These are phyloP conservation scores for Ptychodera flava DNA, from an alignment of 35 echinoderm and acorn worm genomes.

Conservation along the genomic window DNA sequence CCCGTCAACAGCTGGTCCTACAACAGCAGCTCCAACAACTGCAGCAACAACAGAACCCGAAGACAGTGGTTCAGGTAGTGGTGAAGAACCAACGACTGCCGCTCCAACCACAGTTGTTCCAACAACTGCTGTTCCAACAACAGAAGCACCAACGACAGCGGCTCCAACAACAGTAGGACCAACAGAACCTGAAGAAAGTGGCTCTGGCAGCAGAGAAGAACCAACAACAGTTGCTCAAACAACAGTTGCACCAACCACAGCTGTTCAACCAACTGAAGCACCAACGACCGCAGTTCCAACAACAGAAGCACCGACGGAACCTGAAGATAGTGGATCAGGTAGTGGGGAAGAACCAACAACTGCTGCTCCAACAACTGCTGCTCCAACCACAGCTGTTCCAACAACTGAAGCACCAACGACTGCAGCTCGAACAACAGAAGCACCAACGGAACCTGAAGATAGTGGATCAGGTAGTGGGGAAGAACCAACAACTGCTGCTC, in stretches of 20 bases:
- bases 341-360: too few relatives aligned
- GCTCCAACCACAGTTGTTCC: neutral
- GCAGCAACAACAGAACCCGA: neutral
- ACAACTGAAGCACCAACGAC: neutral
- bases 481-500: neutral
- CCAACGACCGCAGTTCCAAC: constrained; percentile 3
- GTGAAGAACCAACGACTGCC: neutral
- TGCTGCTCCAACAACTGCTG: too few relatives aligned
- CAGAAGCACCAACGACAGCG: neutral
- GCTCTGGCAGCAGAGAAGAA: neutral
- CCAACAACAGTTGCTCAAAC: neutral
- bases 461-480: neutral
- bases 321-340: too few relatives aligned
- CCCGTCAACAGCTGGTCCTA: neutral
- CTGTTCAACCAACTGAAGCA: neutral
- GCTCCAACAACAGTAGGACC: too few relatives aligned
- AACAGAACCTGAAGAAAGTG: neutral
- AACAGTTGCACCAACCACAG: neutral
- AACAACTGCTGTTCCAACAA: neutral
- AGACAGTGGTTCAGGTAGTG: too few relatives aligned
- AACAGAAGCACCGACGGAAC: neutral
- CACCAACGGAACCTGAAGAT: neutral
- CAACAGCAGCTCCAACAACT: neutral
- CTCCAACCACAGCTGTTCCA: too few relatives aligned
- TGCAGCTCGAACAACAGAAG: constrained; percentile 1